Evolutionary conservation across 1,140 invertebrate species (phyloP).

Genomic region (Fopius arisanus): DNA sequence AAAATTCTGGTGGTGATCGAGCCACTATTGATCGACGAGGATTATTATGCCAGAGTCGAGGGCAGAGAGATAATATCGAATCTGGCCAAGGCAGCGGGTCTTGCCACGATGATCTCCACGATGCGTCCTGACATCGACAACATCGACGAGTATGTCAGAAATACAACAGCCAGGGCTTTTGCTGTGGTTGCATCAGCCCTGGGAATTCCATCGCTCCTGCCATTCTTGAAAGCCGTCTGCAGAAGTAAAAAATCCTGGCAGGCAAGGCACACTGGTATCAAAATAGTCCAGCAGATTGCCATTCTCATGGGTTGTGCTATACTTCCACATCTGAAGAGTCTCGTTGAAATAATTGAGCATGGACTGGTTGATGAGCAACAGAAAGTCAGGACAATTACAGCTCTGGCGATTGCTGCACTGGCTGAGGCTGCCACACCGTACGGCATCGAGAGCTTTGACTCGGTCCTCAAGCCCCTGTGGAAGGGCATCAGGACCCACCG

Average conservation of each 20-base stretch:
- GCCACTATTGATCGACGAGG: constrained; percentile 98
- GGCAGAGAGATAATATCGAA: constrained; percentile 99
- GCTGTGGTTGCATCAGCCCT: constrained; percentile 99
- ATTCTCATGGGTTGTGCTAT: constrained; percentile 99
- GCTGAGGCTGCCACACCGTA: constrained; percentile 99
- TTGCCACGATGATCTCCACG: constrained; percentile 99
- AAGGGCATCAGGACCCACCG: constrained; percentile 98
- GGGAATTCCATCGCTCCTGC: constrained; percentile 96
- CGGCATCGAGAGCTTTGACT: constrained; percentile 99
- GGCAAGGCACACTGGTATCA: constrained; percentile 98
- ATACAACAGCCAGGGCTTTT: constrained; percentile 98
- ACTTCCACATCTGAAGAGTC: constrained; percentile 94
- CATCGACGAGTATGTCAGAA: constrained; percentile 99
- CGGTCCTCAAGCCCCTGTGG: constrained; percentile 98
- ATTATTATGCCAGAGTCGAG: constrained; percentile 99
- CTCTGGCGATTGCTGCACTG: constrained; percentile 95
- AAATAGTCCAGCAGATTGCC: constrained; percentile 99
- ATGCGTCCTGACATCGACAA: constrained; percentile 99
- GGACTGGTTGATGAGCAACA: constrained; percentile 89
- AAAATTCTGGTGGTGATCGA: constrained; percentile 99
- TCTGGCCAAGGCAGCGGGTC: constrained; percentile 98
- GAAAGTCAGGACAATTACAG: constrained; percentile 96
- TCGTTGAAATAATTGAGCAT: constrained; percentile 99
- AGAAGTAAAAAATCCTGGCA: constrained; percentile 99
- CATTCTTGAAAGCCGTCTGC: constrained; percentile 99